Evolutionary conservation across 2,797 vertebrate genomes (phyloP).

Genomic region (Thripadectes ignobilis): DNA sequence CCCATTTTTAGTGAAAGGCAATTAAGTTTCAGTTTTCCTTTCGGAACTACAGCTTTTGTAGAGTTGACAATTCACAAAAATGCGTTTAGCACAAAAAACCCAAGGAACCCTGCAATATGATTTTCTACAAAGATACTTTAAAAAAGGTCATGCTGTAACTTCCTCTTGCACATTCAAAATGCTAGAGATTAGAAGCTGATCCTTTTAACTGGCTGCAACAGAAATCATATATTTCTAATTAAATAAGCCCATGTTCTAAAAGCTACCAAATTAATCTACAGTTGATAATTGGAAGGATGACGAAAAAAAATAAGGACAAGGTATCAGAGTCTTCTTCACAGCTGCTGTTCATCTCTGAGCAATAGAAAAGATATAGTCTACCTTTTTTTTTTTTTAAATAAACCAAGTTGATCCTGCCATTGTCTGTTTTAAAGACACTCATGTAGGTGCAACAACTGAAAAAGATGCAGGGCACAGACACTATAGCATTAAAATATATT

Average conservation of each 20-base stretch:
- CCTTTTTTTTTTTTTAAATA: not conserved
- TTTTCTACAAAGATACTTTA: not conserved
- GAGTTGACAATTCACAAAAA: not conserved
- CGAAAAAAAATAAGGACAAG: not conserved
- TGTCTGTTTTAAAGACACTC: not conserved
- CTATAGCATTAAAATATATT: not conserved
- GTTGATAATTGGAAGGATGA: not conserved
- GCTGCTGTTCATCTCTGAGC: not conserved
- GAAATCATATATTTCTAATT: not conserved
- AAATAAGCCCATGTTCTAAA: not conserved
- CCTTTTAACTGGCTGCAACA: not conserved
- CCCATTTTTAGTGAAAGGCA: not conserved
- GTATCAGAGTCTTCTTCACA: not conserved
- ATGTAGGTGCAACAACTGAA: not conserved
- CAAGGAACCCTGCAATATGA: not conserved
- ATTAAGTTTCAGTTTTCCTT: constrained; percentile 25
- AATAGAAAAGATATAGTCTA: not conserved
- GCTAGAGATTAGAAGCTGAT: not conserved
- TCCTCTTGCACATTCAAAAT: constrained; percentile 24
- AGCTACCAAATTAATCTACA: not conserved
- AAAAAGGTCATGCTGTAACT: not conserved
- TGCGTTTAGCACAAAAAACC: not conserved
- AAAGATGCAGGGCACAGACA: not conserved
- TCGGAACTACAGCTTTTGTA: not conserved
- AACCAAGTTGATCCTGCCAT: not conserved